Percentiles rank a stretch among this genome's conserved stretches.
Evolutionary conservation across 1,140 invertebrate genomes (phyloP).

Genomic region (Drosophila rufa): DNA sequence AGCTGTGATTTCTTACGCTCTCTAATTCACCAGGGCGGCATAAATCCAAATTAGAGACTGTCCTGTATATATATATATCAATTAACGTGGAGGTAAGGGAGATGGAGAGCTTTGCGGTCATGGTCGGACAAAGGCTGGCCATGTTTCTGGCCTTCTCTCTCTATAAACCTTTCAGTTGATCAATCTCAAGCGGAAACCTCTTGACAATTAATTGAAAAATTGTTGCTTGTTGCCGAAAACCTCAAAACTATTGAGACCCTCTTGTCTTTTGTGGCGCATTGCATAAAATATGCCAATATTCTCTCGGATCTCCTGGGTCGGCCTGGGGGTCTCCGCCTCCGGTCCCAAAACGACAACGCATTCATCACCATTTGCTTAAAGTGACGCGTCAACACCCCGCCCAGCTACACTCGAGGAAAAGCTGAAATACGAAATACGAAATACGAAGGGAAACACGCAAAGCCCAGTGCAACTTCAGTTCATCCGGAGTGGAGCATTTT

Average conservation of each 20-base stretch:
- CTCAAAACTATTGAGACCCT: constrained; percentile 48
- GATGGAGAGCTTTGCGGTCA: constrained; percentile 19
- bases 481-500: constrained; percentile 79
- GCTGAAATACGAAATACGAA: constrained; percentile 16
- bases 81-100: constrained; percentile 16
- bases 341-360: constrained; percentile 54
- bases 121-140: constrained; percentile 12
- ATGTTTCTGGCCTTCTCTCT: constrained; percentile 1
- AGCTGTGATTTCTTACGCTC: constrained; percentile 38
- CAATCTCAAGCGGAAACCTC: constrained; percentile 38
- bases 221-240: constrained; percentile 22
- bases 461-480: constrained; percentile 67
- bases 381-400: constrained; percentile 64
- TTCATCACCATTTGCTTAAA: constrained; percentile 82
- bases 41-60: constrained; percentile 45
- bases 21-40: constrained; percentile 43
- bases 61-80: constrained; percentile 22
- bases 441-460: constrained; percentile 22
- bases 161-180: constrained; percentile 34
- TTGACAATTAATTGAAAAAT: constrained; percentile 53
- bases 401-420: constrained; percentile 18
- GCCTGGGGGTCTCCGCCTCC: constrained; percentile 28
- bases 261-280: constrained; percentile 61
- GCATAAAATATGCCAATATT: constrained; percentile 80
- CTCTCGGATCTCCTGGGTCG: constrained; percentile 42